Evolutionary conservation across 2,113 vertebrate genomes (phyloP).

Genomic region (Hydrolagus affinis): DNA sequence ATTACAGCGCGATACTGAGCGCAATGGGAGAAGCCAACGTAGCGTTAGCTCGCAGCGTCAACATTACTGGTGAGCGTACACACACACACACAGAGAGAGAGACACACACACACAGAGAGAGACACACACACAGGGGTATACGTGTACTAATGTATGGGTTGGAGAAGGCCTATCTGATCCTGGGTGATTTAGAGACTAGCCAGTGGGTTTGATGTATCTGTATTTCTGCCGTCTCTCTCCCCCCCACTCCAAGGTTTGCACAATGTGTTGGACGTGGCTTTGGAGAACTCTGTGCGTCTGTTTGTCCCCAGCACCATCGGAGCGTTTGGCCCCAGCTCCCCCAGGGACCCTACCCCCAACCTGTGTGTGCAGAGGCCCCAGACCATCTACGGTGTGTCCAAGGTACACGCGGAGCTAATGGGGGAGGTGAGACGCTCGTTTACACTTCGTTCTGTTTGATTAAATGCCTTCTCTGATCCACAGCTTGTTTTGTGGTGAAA

Average conservation of each 20-base stretch:
- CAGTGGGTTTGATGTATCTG: background rate
- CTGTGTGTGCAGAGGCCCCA: constrained; percentile 61
- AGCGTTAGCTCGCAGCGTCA: constrained; percentile 59
- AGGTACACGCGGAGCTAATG: constrained; percentile 64
- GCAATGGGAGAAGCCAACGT: constrained; percentile 59
- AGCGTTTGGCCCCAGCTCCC: constrained; percentile 61
- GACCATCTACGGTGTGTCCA: constrained; percentile 66
- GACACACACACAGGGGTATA: background rate
- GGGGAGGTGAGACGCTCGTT: constrained; percentile 50
- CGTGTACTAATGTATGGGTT: background rate
- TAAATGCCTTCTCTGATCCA: background rate
- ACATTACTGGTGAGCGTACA: constrained; percentile 61
- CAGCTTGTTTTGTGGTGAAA: too few species aligned
- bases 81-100: background rate
- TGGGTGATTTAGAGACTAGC: background rate
- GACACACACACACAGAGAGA: background rate
- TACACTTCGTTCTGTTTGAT: background rate
- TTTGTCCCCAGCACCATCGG: constrained; percentile 65
- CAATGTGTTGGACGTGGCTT: constrained; percentile 60
- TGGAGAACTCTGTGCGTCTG: constrained; percentile 61
- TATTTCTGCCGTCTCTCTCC: background rate
- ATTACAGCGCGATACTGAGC: constrained; percentile 62
- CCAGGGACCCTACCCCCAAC: constrained; percentile 59
- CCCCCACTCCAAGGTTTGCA: too few species aligned
- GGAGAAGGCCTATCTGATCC: background rate